Evolutionary conservation across 2,797 vertebrate species (phyloP).

Genomic region (Acomys russatus): DNA sequence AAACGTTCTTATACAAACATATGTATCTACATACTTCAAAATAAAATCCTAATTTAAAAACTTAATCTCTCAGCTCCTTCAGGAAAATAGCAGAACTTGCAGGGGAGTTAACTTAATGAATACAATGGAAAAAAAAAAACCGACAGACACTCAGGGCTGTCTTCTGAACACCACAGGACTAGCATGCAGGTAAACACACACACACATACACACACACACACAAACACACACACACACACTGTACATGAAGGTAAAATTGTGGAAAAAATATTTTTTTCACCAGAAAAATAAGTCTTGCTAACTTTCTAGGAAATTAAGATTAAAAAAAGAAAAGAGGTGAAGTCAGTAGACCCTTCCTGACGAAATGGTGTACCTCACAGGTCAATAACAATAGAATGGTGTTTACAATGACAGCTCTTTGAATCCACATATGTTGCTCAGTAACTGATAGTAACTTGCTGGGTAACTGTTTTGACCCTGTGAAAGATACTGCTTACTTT

Average conservation of each 20-base stretch:
- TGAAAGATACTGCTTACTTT: conserved; percentile 15
- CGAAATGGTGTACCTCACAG: not conserved
- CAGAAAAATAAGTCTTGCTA: not conserved
- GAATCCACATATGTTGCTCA: not conserved
- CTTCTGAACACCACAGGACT: not conserved
- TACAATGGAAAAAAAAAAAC: not conserved
- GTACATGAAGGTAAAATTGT: not conserved
- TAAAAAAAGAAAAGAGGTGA: not conserved
- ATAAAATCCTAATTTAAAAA: not conserved
- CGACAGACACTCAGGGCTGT: not conserved
- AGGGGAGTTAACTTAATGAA: not conserved
- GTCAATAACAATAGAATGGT: not conserved
- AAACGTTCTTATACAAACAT: not conserved
- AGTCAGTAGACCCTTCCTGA: not conserved
- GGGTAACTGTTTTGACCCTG: conserved; percentile 55
- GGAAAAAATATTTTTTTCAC: not conserved
- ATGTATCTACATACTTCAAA: not conserved
- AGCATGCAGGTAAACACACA: not conserved
- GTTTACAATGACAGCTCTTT: conserved; percentile 5
- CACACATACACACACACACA: not conserved
- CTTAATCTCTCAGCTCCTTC: not conserved
- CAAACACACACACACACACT: not conserved
- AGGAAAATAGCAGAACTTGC: not conserved
- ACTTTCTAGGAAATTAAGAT: conserved; percentile 37
- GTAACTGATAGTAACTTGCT: conserved; percentile 55